Conservation (phyloP, 2,888 invertebrate genomes). For the Herminia tarsipennalis region DNA sequence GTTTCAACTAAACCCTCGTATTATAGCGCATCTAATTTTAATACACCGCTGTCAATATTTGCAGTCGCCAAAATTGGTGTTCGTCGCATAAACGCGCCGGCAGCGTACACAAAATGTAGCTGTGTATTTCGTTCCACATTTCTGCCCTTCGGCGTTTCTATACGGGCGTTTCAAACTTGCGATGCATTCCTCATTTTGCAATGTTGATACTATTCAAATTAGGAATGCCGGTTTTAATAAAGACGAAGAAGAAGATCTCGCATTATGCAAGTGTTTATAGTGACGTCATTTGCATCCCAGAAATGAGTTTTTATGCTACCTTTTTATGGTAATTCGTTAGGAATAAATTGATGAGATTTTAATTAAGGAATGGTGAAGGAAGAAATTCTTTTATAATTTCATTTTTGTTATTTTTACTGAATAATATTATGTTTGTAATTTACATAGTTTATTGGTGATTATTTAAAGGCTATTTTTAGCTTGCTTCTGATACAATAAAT, state of each 20-base stretch:
- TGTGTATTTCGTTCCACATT: conserved; percentile 37
- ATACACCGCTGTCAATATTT: conserved; percentile 32
- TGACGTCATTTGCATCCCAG: conserved; percentile 52
- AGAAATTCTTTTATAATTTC: conserved; percentile 1
- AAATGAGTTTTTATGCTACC: conserved; percentile 48
- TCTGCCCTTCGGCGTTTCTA: conserved; percentile 27
- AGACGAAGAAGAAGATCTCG: conserved; percentile 56
- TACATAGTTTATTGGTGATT: too few relatives aligned
- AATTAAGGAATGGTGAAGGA: conserved; percentile 20
- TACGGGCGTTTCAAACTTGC: conserved; percentile 39
- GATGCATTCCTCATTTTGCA: conserved; percentile 65
- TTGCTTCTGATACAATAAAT: too few relatives aligned
- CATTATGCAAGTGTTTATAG: conserved; percentile 54
- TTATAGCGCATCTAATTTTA: conserved; percentile 26
- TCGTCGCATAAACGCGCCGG: conserved; percentile 15
- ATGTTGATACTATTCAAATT: conserved; percentile 76
- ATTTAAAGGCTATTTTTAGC: too few relatives aligned
- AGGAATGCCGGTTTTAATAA: conserved; percentile 67
- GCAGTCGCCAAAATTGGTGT: conserved; percentile 24
- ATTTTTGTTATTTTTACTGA: not conserved
- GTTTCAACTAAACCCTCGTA: conserved; percentile 1
- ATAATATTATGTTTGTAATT: not conserved
- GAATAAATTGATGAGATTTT: conserved; percentile 39
- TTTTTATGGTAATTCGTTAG: conserved; percentile 39
- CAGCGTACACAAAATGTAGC: conserved; percentile 28